Base-by-base conservation (phyloP, 2,113 vertebrate genomes). In the Saccopteryx bilineata region DNA sequence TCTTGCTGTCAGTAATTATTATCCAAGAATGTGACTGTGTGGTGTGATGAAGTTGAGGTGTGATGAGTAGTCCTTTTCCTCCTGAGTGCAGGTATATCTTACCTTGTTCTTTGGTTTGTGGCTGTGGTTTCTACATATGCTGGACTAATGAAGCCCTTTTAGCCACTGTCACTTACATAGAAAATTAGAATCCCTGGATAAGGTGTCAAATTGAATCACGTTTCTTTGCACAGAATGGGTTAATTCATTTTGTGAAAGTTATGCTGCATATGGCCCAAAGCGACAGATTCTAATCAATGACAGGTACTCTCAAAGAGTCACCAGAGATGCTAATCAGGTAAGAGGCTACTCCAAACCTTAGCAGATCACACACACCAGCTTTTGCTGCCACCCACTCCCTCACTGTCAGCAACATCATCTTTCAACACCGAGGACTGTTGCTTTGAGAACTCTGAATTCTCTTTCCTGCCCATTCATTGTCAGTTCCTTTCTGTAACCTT, bases 401-500 rank as follows among this genome's bases (percentile, higher is more conserved):
- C 95, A 87, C 56, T 76, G 90, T 97, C 96, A 97, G 96, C 96
- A 95, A 83, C 87, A 96, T 84, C 63, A 85, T 80, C 2, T 2
- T 71, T 79, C 56, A 24, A 90, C 93, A 85, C 48, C n/a, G 48
- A 72, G 48, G 33, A 72, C 39, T 28, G 0, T 26, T 85, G 18
- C 94, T 97, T 92, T 95, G 85, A 94, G 78, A 92, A 96, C 60
- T 96, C 87, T 80, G 90, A 91, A 75, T 97, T 97, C 46, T 91
- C 84, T 94, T 95, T 96, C 86, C 96, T 97, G 90, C 5, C 74
- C 76, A 93, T 88, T 96, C 76, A 93, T 88, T 95, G 85, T 96
- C 81, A 71, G 52, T 94, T 96, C 96, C 90, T 96, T 96, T 96
- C 92, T 97, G 78, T 79, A 96, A 93, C 81, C 96, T 97, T 96